A percentile compares a stretch with the other conserved stretches of the same genome.
These are phyloP conservation scores for Percopsis omiscomaycus DNA, from an alignment of 2,797 vertebrate species.

Conservation along the genomic window DNA sequence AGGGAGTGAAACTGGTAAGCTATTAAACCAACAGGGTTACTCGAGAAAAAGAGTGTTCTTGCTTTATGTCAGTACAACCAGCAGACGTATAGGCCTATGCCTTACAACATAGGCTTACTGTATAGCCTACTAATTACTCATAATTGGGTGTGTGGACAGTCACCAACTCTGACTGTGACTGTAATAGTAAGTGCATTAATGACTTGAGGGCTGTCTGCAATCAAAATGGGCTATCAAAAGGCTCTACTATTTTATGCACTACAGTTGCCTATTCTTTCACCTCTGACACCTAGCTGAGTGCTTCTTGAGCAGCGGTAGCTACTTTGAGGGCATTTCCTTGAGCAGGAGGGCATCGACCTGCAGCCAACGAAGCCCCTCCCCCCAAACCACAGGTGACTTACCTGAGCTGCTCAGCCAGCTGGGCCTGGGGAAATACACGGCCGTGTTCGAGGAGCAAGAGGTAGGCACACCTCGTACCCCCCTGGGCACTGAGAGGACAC, in stretches of 20 bases:
- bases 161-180: too few relatives aligned
- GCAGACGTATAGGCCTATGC: too few relatives aligned
- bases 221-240: too few relatives aligned
- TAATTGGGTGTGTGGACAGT: too few relatives aligned
- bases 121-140: too few relatives aligned
- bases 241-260: neutral
- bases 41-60: too few relatives aligned
- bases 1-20: too few relatives aligned
- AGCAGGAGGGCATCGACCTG: conserved; percentile 65
- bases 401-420: conserved; percentile 77
- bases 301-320: conserved; percentile 55
- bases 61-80: too few relatives aligned
- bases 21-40: too few relatives aligned
- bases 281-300: conserved; percentile 61
- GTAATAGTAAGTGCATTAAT: too few relatives aligned
- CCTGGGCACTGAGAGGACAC: neutral
- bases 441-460: conserved; percentile 82
- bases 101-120: too few relatives aligned
- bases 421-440: conserved; percentile 78
- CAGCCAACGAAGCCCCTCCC: conserved; percentile 67
- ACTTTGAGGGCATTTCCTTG: conserved; percentile 67
- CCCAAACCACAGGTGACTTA: conserved; percentile 65
- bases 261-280: conserved; percentile 23
- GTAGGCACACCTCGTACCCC: conserved; percentile 44
- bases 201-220: too few relatives aligned